Evolutionary conservation across 2,797 vertebrate genomes (phyloP).

Genomic region (Tenualosa ilisha): DNA sequence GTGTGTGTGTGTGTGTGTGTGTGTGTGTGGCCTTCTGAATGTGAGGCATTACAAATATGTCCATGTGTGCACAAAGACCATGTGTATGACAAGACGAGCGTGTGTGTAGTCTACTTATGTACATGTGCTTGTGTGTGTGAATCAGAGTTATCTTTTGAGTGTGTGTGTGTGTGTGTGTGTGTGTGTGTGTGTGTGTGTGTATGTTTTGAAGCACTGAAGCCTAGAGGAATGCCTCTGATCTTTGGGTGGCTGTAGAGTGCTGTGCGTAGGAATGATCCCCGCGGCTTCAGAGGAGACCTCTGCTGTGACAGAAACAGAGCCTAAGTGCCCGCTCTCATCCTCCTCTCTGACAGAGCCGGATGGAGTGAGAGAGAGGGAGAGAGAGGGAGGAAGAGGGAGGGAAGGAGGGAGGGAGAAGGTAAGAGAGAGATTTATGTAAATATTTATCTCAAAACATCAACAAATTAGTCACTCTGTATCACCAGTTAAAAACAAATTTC

Average conservation of each 20-base stretch:
- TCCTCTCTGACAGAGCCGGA: neutral
- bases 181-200: neutral
- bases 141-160: no score
- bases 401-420: neutral
- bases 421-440: no score
- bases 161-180: neutral
- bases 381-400: neutral
- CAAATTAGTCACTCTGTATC: neutral
- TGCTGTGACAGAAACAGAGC: neutral
- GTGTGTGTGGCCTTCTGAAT: neutral
- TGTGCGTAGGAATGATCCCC: neutral
- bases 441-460: neutral
- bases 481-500: neutral
- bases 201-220: neutral
- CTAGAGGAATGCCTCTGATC: constrained; percentile 3
- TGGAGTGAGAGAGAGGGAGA: neutral
- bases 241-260: neutral
- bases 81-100: no score
- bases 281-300: neutral
- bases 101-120: neutral
- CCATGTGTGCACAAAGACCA: neutral
- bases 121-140: no score
- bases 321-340: neutral
- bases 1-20: no score
- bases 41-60: neutral